A percentile compares a stretch with the other conserved stretches of the same genome.
phyloP scores from a whole-genome alignment of 1,140 invertebrate species.

The Halesus radiatus region DNA sequence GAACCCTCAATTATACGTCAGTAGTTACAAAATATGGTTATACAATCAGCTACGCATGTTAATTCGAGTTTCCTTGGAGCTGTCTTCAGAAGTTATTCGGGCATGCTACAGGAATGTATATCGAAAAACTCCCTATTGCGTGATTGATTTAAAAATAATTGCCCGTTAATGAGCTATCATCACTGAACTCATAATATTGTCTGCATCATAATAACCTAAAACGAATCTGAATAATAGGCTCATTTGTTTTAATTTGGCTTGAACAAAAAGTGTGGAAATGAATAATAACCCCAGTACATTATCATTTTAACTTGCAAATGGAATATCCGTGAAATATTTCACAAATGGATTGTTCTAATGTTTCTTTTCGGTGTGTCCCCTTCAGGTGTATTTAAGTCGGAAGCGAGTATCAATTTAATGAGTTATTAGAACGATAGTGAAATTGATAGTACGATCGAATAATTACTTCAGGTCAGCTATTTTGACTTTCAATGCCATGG shows the following conservation, averaged over 20 bases:
- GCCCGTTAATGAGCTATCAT: too few relatives aligned
- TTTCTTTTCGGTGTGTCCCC: background rate
- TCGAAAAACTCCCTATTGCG: too few relatives aligned
- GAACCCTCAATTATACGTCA: too few relatives aligned
- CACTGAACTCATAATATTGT: too few relatives aligned
- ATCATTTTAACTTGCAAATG: background rate
- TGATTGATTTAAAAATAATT: too few relatives aligned
- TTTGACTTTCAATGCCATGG: conserved; percentile 17
- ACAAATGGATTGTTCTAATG: background rate
- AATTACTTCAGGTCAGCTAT: background rate
- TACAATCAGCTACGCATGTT: too few relatives aligned
- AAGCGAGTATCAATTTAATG: conserved; percentile 28
- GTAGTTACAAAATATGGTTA: too few relatives aligned
- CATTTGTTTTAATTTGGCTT: too few relatives aligned
- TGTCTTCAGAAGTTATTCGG: too few relatives aligned
- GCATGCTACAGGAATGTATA: too few relatives aligned
- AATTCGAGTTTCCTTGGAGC: too few relatives aligned
- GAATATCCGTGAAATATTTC: background rate
- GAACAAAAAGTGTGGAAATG: background rate
- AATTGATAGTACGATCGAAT: conserved; percentile 11
- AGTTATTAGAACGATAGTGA: conserved; percentile 17
- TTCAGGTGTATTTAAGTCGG: background rate
- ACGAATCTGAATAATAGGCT: background rate
- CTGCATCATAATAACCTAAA: background rate
- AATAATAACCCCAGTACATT: background rate